These are phyloP conservation scores for Notocelia uddmanniana DNA, from an alignment of 2,888 invertebrate genomes.

Conservation along the genomic window DNA sequence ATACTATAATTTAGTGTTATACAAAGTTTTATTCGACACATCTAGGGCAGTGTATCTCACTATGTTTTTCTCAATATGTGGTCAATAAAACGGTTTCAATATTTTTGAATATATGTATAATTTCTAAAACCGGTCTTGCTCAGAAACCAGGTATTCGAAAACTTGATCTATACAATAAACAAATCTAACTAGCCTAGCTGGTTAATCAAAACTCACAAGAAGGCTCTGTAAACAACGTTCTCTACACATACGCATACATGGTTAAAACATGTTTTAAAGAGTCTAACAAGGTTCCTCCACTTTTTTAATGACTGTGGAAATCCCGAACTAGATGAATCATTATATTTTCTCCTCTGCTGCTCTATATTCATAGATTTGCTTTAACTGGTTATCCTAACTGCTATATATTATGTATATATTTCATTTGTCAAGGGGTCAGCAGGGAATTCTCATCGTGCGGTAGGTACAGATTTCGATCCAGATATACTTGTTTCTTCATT, in stretches of 20 bases:
- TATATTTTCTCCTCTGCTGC: constrained; percentile 4
- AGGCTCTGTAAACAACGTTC: too few relatives aligned
- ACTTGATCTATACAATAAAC: too few relatives aligned
- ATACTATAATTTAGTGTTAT: too few relatives aligned
- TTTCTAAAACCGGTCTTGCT: background rate
- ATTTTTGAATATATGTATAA: background rate
- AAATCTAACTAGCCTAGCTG: background rate
- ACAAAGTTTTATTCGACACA: too few relatives aligned
- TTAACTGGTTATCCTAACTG: background rate
- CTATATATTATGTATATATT: too few relatives aligned
- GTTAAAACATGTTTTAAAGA: background rate
- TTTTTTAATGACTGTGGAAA: constrained; percentile 20
- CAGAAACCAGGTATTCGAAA: too few relatives aligned
- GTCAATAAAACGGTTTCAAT: background rate
- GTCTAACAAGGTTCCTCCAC: background rate
- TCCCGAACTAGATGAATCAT: constrained; percentile 13
- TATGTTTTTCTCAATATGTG: background rate
- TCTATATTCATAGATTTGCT: background rate
- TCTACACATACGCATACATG: too few relatives aligned
- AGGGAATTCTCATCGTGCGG: background rate
- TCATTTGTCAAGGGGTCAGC: background rate
- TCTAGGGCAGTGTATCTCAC: too few relatives aligned
- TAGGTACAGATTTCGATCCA: background rate
- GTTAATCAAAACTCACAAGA: too few relatives aligned
- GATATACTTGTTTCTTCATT: background rate